phyloP scores from a whole-genome alignment of 2,113 vertebrate species.

The Copsychus sechellarum region DNA sequence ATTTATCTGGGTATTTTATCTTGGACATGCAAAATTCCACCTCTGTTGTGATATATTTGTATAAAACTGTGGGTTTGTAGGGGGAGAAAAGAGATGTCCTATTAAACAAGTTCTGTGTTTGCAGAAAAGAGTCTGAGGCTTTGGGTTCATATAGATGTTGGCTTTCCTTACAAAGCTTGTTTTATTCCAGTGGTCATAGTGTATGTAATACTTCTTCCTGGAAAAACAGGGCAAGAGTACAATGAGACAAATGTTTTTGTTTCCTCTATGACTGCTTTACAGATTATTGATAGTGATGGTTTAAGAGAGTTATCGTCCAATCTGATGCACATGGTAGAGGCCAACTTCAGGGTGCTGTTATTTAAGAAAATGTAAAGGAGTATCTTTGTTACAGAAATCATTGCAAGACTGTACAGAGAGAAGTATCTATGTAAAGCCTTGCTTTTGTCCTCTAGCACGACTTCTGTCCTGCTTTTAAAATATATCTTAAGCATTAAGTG shows the following conservation, averaged over 20 bases:
- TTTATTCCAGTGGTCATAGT: not conserved
- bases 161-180: not conserved
- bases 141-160: not conserved
- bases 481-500: not conserved
- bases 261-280: not conserved
- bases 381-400: not conserved
- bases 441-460: not conserved
- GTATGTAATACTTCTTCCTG: not conserved
- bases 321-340: not conserved
- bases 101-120: not conserved
- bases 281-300: not conserved
- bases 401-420: not conserved
- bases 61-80: not conserved
- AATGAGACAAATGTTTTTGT: not conserved
- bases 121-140: not conserved
- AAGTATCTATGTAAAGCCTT: not conserved
- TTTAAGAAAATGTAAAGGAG: not conserved
- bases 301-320: not conserved
- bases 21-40: not conserved
- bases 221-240: not conserved
- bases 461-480: not conserved
- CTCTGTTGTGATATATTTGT: not conserved
- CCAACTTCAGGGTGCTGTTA: not conserved
- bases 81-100: not conserved
- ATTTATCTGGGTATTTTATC: not conserved